phyloP scores from a whole-genome alignment of 1,140 invertebrate genomes.

The Steinernema feltiae region DNA sequence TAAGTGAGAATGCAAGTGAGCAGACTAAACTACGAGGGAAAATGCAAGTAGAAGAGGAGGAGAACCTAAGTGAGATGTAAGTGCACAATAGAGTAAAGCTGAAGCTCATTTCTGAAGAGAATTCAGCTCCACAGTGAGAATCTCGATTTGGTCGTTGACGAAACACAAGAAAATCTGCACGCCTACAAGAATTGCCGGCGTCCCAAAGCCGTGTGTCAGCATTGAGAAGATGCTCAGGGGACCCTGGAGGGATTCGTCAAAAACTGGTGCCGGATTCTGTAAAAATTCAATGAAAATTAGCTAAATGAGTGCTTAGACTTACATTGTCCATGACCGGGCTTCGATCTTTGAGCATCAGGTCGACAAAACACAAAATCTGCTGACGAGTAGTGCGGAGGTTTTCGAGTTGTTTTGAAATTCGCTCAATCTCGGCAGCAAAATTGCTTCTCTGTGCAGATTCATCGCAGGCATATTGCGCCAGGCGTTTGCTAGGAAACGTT shows the following conservation, averaged over 20 bases:
- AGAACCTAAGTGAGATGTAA: neutral
- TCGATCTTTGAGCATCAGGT: conserved; percentile 28
- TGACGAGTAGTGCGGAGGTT: conserved; percentile 20
- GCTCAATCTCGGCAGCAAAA: neutral
- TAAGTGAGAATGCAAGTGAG: too few species aligned
- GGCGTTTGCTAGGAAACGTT: conserved; percentile 35
- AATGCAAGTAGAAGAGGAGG: neutral
- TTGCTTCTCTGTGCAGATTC: conserved; percentile 7
- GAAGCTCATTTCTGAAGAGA: neutral
- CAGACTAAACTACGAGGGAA: too few species aligned
- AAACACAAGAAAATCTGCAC: conserved; percentile 31
- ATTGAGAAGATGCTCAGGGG: conserved; percentile 48
- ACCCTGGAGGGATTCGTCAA: conserved; percentile 33
- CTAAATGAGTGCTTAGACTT: neutral
- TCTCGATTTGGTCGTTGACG: conserved; percentile 28
- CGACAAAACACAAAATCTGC: conserved; percentile 26
- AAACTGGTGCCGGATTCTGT: conserved; percentile 41
- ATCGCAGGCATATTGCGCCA: conserved; percentile 25
- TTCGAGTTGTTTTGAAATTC: conserved; percentile 10
- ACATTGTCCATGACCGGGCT: conserved; percentile 37
- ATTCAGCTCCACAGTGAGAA: neutral
- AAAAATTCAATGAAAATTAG: conserved; percentile 20
- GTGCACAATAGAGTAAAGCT: neutral
- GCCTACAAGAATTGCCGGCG: conserved; percentile 28
- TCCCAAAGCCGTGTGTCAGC: conserved; percentile 47